These are phyloP conservation scores for Chionomys nivalis DNA, from an alignment of 2,113 vertebrate species.

Conservation along the genomic window DNA sequence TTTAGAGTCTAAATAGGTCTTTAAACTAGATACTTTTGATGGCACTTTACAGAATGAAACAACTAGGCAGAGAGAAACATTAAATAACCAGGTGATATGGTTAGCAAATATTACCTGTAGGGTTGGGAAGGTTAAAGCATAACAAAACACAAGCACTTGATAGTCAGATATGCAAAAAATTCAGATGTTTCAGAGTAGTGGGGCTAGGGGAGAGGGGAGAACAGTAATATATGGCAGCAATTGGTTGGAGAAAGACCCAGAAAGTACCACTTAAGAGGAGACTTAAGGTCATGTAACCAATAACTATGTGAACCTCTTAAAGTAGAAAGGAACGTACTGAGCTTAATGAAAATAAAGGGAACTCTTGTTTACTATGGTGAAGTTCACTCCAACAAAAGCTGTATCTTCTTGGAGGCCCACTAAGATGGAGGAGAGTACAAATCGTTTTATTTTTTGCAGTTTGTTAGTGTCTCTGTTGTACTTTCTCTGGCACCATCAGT, in stretches of 20 bases:
- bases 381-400: background rate
- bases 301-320: background rate
- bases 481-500: background rate
- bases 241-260: background rate
- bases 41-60: background rate
- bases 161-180: background rate
- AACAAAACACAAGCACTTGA: background rate
- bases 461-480: background rate
- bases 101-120: background rate
- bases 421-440: background rate
- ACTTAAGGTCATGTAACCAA: background rate
- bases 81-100: background rate
- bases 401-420: background rate
- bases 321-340: background rate
- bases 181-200: background rate
- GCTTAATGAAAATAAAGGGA: slow-evolving; percentile 39
- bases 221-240: background rate
- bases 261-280: slow-evolving; percentile 1
- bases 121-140: background rate
- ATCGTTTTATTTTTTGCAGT: background rate
- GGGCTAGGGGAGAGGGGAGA: background rate
- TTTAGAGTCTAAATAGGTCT: background rate
- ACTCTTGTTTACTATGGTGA: background rate
- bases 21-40: background rate
- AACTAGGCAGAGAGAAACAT: background rate